Evolutionary conservation across 2,888 invertebrate genomes (phyloP).

Genomic region (Aethes cnicana): DNA sequence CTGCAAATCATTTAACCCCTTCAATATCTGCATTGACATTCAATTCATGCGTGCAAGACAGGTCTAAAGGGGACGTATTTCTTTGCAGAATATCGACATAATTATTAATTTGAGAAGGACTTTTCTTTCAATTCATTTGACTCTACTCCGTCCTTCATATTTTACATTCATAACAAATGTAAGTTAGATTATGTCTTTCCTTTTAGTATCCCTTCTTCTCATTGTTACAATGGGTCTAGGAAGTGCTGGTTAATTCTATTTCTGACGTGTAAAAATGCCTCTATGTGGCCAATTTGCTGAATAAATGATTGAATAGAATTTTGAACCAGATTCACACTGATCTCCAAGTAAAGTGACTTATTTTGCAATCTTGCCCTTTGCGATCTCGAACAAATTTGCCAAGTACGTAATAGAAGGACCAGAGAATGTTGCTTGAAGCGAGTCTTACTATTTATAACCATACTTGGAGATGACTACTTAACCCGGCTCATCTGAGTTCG

Average conservation of each 20-base stretch:
- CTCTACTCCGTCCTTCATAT: no score
- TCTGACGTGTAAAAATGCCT: no score
- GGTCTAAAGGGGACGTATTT: background rate
- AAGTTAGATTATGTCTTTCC: no score
- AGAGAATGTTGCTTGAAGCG: slow-evolving; percentile 22
- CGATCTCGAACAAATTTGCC: slow-evolving; percentile 19
- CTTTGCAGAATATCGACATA: background rate
- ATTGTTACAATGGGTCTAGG: no score
- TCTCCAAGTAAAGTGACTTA: background rate
- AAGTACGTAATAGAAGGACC: slow-evolving; percentile 5
- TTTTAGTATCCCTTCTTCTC: no score
- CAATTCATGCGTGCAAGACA: background rate
- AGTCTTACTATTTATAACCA: slow-evolving; percentile 24
- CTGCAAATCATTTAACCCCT: slow-evolving; percentile 19
- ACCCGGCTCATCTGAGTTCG: slow-evolving; percentile 14
- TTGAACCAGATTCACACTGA: background rate
- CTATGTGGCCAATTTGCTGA: no score
- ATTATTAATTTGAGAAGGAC: no score
- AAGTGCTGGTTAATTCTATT: no score
- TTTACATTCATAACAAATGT: no score
- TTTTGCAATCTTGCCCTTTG: slow-evolving; percentile 18
- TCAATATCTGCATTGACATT: background rate
- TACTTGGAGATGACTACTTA: slow-evolving; percentile 13
- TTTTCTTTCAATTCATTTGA: no score
- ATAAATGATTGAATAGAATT: no score